Evolutionary conservation across 2,888 invertebrate genomes (phyloP), one percentile per base, ranked within the genome.

Genomic region (Notodonta dromedarius): DNA sequence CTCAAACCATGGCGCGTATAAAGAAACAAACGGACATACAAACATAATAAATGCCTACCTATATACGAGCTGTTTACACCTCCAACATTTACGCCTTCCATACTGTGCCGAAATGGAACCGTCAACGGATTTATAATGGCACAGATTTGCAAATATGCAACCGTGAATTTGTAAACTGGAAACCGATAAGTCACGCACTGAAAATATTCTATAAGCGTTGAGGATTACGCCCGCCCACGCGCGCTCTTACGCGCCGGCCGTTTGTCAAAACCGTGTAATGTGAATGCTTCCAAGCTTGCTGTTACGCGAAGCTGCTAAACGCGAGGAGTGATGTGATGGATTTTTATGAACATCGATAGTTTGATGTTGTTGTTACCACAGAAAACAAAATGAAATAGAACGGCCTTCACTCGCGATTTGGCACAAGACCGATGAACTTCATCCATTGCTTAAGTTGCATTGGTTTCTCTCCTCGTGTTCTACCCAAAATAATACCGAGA

Each of bases 211-310:
- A 72, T 74, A 74, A 67, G 51, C 62, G 69, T 68, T 63, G 66
- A 63, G 67, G 65, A 59, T 60, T 65, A 54, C 56, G 60, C 56
- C 65, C 61, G 59, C 70, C 71, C 69, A 66, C 73, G 55, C 56
- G 58, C 58, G 61, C 68, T 56, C 61, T 67, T 61, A 66, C 60
- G 65, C 57, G 61, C 56, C 62, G 66, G 70, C 71, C 62, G 73
- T 79, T 79, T 78, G 78, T 78, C 76, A 76, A 67, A 68, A 73
- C 69, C 77, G 67, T 73, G 71, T 77, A 79, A 78, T 77, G 67
- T 65, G 67, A 60, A 60, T 62, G 64, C 57, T 46, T 35, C 54
- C 50, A 16, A 16, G 50, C 11, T 9, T 50, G 16, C 50, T 50
- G 13, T n/a, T 13, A 16, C 16, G 50, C 50, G 50, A 16, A 50